Base-by-base conservation (phyloP, 1,140 invertebrate species). In the Idris sp. region DNA sequence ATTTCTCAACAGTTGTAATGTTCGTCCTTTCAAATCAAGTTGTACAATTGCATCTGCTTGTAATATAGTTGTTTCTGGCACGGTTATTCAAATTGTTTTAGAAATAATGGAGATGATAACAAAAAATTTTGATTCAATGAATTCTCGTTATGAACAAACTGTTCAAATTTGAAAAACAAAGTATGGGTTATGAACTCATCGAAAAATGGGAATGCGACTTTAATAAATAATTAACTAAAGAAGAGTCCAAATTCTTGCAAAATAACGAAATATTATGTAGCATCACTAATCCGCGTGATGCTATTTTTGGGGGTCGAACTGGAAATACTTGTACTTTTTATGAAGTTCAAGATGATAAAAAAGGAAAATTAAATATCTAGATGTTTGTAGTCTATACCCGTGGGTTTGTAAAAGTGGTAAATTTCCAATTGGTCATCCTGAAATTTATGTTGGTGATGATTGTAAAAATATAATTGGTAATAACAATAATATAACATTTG, bases 331-430 rank as follows among this genome's bases (percentile, higher is more conserved):
- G 16, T 4, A 40, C 38, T n/a, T 67, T 77, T 14, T 72, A 81
- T 33, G 64, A 81, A 67, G 51, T 38, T n/a, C 33, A 64, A 9
- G 49, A 56, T 10, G 49, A 40, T 26, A n/a, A n/a, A n/a, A n/a
- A n/a, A 81, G 85, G 71, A 76, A 75, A 68, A 84, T 86, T 7
- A 54, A 74, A 38, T 86, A 84, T 36, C 48, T 75, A 0, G 84
- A 86, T 59, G 77, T 85, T 22, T 77, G 69, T 26, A 81, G 78
- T 18, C 64, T 84, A n/a, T 85, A 86, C 68, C 83, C 78, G 10
- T 79, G 48, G 9, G 48, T 77, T 13, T 56, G 43, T 36, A 79
- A 81, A 43, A 64, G 58, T 7, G 75, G 74, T 7, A 59, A 69
- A 51, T 85, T 79, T 53, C 84, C 83, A 2, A 25, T 84, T 4